Base-by-base conservation (phyloP, 1,140 invertebrate genomes). In the Aethina tumida region DNA sequence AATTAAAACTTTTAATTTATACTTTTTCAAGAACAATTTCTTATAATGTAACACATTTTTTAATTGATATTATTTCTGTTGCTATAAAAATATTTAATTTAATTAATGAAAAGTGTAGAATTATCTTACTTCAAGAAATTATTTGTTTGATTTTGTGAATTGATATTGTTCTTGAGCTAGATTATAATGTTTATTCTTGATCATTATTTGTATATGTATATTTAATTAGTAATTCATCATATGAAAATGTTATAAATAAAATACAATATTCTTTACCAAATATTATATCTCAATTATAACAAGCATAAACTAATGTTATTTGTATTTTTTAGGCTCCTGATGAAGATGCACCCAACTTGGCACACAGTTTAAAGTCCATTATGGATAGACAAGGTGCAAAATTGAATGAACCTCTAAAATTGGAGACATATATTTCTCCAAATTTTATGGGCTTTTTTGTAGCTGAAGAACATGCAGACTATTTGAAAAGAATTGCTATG, bases 381-480 rank as follows among this genome's bases (percentile, higher is more conserved):
- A 67, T 81, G 33, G 74, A 78, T 45, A 69, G 69, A 50, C 72
- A 81, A 21, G 73, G 76, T 18, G 67, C 73, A 36, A 64, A 71
- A 27, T 56, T 77, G 22, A 67, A 67, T 47, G 71, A 74, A 24
- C 67, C 69, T 10, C 61, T 88, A 1, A 75, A 75, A 46, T 57
- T 90, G 16, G 84, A 89, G 53, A 77, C 79, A 2, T 88, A 89
- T 56, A 73, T 84, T 25, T 88, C 84, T 16, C 76, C 75, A 13
- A 90, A 89, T 62, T 90, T 88, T 58, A 86, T 90, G 77, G 86
- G 85, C 0, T 70, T 89, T 10, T 90, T 90, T 65, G 75, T 90
- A 4, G 76, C 76, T 31, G 79, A 89, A 37, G 70, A 81, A 46
- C 76, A 84, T 63, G 78, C 79, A 0, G 76, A 81, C 43, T 77